These are phyloP conservation scores for Vidua macroura DNA, from an alignment of 2,113 vertebrate species.

Conservation along the genomic window DNA sequence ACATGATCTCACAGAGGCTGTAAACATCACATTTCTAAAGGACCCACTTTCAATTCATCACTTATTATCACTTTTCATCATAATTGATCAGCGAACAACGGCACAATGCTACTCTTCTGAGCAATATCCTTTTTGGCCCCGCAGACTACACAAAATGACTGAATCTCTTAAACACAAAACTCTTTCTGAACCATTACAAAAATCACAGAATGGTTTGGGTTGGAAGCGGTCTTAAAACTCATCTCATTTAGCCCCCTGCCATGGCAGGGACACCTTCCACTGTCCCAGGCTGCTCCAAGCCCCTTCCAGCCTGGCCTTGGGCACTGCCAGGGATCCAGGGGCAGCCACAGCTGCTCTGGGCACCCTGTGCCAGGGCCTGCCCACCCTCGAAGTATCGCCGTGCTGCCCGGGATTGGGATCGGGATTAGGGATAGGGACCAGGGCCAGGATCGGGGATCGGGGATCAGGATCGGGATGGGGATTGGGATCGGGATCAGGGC, in stretches of 20 bases:
- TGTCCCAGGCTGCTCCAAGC: not conserved
- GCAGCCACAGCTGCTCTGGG: not conserved
- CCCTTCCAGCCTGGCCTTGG: not conserved
- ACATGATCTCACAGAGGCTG: not conserved
- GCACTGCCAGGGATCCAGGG: not conserved
- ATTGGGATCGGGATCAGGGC: too few relatives aligned
- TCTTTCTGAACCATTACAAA: not conserved
- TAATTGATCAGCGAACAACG: not conserved
- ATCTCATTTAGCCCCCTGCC: not conserved
- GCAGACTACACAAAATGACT: not conserved
- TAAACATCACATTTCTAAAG: not conserved
- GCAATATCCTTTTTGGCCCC: not conserved
- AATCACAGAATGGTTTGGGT: not conserved
- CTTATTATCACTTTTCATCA: not conserved
- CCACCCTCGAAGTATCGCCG: too few relatives aligned
- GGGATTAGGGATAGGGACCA: too few relatives aligned
- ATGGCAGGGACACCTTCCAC: not conserved
- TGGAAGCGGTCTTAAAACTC: not conserved
- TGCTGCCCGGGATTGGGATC: rapidly evolving
- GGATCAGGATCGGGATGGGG: too few relatives aligned
- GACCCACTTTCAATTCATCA: not conserved
- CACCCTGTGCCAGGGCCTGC: not conserved
- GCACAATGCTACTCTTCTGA: not conserved
- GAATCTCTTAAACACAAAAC: not conserved
- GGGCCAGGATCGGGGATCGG: too few relatives aligned